These are phyloP conservation scores for Gallinago jamesoni DNA, from an alignment of 2,113 vertebrate species.

Conservation along the genomic window DNA sequence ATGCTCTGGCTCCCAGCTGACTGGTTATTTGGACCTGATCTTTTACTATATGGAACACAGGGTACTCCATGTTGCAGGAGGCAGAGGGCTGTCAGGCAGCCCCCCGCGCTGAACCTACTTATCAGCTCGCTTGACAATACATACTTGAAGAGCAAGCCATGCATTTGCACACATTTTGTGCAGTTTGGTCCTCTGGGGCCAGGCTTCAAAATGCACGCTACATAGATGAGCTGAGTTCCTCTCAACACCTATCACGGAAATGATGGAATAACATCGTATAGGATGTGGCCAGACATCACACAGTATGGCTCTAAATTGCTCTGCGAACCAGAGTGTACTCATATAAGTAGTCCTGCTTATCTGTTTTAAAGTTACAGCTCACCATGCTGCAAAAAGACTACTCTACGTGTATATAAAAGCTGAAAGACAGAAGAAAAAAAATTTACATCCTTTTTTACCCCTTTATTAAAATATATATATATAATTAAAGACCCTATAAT, in stretches of 20 bases:
- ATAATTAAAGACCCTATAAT: not conserved
- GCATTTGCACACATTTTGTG: not conserved
- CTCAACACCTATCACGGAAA: not conserved
- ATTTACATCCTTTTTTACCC: not conserved
- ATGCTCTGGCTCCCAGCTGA: not conserved
- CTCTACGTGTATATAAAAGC: constrained; percentile 5
- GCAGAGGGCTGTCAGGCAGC: not conserved
- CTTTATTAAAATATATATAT: not conserved
- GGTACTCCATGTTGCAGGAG: rapidly evolving
- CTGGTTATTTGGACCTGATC: not conserved
- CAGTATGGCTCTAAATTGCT: not conserved
- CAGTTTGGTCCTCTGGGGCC: not conserved
- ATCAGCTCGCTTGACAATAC: not conserved
- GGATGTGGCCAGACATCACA: not conserved
- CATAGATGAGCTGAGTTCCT: not conserved
- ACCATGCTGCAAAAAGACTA: not conserved
- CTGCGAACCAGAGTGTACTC: not conserved
- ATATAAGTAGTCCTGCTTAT: constrained; percentile 12
- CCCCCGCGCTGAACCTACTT: not conserved
- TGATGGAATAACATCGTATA: not conserved
- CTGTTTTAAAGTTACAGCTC: constrained; percentile 10
- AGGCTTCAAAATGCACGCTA: not conserved
- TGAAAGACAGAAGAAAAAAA: not conserved
- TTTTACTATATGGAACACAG: not conserved
- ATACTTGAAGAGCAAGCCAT: not conserved